Evolutionary conservation across 2,888 invertebrate genomes (phyloP).

Genomic region (Plebejus melissa): DNA sequence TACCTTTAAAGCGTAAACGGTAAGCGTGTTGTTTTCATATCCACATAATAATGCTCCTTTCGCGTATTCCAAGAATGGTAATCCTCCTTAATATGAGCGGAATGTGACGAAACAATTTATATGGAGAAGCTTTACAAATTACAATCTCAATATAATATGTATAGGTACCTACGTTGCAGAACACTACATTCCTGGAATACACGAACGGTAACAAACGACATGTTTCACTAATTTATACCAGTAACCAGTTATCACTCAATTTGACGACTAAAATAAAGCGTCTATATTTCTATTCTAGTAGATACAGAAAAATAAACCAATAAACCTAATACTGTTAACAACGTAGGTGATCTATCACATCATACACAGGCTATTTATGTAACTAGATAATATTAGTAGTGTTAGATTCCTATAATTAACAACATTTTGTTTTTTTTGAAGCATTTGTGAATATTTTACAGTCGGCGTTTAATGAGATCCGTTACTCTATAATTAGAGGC

Average conservation of each 20-base stretch:
- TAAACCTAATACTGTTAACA: conserved; percentile 1
- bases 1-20: conserved; percentile 23
- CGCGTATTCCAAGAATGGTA: conserved; percentile 5
- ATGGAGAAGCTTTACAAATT: not conserved
- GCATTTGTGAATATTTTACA: not conserved
- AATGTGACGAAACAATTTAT: conserved; percentile 9
- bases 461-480: conserved; percentile 8
- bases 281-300: conserved; percentile 11
- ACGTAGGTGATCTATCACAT: not conserved
- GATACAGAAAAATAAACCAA: conserved; percentile 9
- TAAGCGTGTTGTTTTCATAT: conserved; percentile 26
- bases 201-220: not conserved
- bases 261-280: not conserved
- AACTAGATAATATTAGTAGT: conserved; percentile 13
- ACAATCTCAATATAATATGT: not conserved
- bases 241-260: conserved; percentile 15
- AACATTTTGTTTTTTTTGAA: not conserved
- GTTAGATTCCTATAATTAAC: conserved; percentile 1
- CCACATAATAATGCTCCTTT: not conserved
- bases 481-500: not conserved
- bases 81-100: not conserved
- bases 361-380: not conserved
- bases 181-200: not conserved
- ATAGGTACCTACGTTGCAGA: not conserved
- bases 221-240: conserved; percentile 10